Conservation (phyloP, 2,797 vertebrate species). For the Hippoglossus hippoglossus region DNA sequence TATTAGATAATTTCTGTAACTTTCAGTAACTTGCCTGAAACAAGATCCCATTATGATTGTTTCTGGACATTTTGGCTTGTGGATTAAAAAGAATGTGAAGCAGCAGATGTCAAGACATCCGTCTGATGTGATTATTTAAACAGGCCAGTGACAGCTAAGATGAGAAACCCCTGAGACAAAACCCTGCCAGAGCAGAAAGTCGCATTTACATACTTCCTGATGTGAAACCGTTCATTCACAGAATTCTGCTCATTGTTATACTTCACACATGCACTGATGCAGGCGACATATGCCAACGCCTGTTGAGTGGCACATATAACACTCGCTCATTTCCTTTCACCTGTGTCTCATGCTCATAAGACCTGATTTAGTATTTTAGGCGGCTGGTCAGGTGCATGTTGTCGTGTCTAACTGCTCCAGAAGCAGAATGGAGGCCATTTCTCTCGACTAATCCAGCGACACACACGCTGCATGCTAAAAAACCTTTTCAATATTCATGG, state of each 20-base stretch:
- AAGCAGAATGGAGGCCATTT: constrained; percentile 23
- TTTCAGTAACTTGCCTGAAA: background rate
- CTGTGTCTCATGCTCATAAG: constrained; percentile 23
- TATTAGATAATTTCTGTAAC: constrained; percentile 8
- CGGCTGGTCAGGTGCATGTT: constrained; percentile 46
- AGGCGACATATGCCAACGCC: background rate
- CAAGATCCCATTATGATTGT: background rate
- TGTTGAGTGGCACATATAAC: constrained; percentile 19
- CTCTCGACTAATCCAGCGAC: constrained; percentile 29
- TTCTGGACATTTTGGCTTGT: constrained; percentile 4
- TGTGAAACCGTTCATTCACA: constrained; percentile 21
- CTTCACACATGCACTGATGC: constrained; percentile 8
- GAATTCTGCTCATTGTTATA: constrained; percentile 8
- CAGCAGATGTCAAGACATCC: background rate
- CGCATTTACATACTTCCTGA: background rate
- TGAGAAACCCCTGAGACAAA: background rate
- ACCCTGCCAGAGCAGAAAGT: background rate
- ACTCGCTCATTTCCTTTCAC: constrained; percentile 28
- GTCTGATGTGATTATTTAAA: constrained; percentile 2
- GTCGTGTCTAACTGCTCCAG: constrained; percentile 31
- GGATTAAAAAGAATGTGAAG: background rate
- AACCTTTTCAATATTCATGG: constrained; percentile 75
- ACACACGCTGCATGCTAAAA: constrained; percentile 53
- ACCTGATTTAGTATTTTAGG: constrained; percentile 29
- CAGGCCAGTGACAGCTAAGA: background rate